Conservation (phyloP, 35 echinoderm and acorn worm species). For the Diadema setosum region DNA sequence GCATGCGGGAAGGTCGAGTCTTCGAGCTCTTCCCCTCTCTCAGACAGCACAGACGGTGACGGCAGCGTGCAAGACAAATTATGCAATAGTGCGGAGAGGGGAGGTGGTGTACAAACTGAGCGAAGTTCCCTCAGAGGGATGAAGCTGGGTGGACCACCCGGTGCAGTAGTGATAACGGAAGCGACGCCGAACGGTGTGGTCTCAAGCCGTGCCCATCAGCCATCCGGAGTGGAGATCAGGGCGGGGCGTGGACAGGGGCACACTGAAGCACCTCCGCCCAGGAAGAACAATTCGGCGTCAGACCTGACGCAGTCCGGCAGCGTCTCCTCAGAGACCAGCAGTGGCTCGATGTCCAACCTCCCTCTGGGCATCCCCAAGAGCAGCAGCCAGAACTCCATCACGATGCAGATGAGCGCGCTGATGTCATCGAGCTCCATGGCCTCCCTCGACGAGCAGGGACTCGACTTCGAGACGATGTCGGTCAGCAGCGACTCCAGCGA, state of each 20-base stretch:
- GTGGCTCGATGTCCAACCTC: not conserved
- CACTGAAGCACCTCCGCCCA: not conserved
- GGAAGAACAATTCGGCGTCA: not conserved
- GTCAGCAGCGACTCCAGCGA: constrained; percentile 92
- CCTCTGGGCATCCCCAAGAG: constrained; percentile 15
- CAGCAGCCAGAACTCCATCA: constrained; percentile 28
- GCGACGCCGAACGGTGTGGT: not conserved
- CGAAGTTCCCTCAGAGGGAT: not conserved
- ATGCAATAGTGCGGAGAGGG: not conserved
- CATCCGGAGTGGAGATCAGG: not conserved
- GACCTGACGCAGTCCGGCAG: not conserved
- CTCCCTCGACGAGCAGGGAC: constrained; percentile 50
- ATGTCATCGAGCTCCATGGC: constrained; percentile 44
- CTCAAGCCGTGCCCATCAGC: not conserved
- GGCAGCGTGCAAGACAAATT: not conserved
- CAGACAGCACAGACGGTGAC: not conserved
- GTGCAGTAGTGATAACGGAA: constrained; percentile 32
- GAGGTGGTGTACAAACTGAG: not conserved
- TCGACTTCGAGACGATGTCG: constrained; percentile 77
- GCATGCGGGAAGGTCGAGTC: not conserved
- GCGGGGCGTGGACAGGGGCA: not conserved
- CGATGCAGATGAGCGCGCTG: constrained; percentile 21
- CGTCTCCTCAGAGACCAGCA: constrained; percentile 8
- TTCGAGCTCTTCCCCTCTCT: not conserved
- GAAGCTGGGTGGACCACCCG: constrained; percentile 17